These are phyloP conservation scores for Eumacrocentrus americanus DNA, from an alignment of 2,888 invertebrate genomes.

Conservation along the genomic window DNA sequence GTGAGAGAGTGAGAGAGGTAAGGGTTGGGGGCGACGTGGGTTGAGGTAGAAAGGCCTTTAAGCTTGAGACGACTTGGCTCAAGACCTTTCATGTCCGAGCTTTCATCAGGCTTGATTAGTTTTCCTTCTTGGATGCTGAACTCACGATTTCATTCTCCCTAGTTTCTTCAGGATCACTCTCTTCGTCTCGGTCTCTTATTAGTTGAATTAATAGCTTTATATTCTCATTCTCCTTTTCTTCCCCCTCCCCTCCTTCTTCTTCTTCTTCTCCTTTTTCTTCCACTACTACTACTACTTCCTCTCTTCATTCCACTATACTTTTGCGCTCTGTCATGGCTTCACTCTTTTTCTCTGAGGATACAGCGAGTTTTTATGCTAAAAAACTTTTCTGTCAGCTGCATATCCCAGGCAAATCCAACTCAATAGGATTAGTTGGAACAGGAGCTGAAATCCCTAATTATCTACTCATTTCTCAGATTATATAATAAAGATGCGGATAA, in stretches of 20 bases:
- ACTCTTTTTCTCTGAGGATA: background rate
- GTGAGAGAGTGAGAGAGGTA: background rate
- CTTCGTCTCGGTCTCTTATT: slow-evolving; percentile 19
- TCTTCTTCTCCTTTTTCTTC: background rate
- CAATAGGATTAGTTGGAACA: background rate
- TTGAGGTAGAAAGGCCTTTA: slow-evolving; percentile 27
- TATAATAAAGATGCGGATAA: background rate
- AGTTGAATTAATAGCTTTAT: slow-evolving; percentile 18
- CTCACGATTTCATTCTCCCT: slow-evolving; percentile 20
- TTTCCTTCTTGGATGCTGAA: slow-evolving; percentile 29
- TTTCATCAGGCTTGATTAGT: slow-evolving; percentile 42
- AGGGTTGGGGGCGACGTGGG: slow-evolving; percentile 17
- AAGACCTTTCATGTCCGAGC: slow-evolving; percentile 38
- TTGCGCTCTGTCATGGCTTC: background rate
- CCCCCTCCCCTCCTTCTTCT: background rate
- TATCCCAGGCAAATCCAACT: background rate
- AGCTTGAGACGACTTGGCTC: slow-evolving; percentile 21
- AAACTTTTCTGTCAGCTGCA: slow-evolving; percentile 6
- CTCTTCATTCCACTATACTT: background rate
- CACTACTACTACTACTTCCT: background rate
- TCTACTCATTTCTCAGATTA: background rate
- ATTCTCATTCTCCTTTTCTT: background rate
- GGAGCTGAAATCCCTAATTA: slow-evolving; percentile 1
- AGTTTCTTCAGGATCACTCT: background rate
- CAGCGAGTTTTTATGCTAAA: background rate